Conservation (phyloP, 2,113 vertebrate genomes). For the Mustela lutreola region DNA sequence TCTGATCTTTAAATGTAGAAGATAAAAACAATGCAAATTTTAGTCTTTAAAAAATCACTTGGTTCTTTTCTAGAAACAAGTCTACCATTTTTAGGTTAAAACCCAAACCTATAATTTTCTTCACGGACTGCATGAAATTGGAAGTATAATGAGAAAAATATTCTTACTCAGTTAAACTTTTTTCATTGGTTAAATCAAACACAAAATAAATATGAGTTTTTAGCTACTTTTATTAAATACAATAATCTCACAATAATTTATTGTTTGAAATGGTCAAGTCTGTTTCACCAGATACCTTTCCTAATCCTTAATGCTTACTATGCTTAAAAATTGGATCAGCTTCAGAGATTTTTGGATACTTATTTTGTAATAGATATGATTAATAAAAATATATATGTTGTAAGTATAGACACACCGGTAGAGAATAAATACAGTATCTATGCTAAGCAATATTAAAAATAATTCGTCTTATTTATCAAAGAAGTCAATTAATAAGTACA, state of each 20-base stretch:
- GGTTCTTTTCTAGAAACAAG: not conserved
- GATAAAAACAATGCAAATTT: not conserved
- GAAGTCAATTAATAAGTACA: not conserved
- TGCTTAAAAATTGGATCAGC: not conserved
- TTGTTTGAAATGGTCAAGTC: not conserved
- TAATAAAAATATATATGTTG: not conserved
- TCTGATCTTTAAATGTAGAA: not conserved
- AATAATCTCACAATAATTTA: not conserved
- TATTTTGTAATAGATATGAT: not conserved
- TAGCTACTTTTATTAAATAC: not conserved
- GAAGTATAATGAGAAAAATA: not conserved
- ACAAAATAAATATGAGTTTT: not conserved
- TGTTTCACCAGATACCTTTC: not conserved
- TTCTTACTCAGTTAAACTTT: not conserved
- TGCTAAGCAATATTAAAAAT: not conserved
- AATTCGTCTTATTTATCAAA: not conserved
- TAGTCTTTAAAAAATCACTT: not conserved
- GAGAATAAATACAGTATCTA: not conserved
- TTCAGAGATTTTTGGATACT: not conserved
- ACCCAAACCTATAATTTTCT: not conserved
- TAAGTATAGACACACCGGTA: not conserved
- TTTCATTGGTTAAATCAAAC: not conserved
- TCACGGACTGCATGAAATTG: not conserved
- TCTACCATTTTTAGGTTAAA: slow-evolving; percentile 15
- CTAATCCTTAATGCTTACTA: not conserved